Evolutionary conservation across 2,113 vertebrate genomes (phyloP).

Genomic region (Nothobranchius kuhntae): DNA sequence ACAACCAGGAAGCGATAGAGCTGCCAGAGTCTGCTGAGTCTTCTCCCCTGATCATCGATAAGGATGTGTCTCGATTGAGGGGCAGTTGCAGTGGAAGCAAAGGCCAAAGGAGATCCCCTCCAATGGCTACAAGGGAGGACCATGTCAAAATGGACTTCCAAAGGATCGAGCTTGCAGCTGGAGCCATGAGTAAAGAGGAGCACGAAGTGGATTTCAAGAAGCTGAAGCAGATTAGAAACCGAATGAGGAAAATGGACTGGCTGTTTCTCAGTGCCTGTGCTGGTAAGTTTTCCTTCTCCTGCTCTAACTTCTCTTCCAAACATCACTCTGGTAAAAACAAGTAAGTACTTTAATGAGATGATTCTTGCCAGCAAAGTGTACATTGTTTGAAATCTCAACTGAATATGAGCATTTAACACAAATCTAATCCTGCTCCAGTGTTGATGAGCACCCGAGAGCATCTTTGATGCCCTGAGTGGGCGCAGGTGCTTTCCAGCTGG

Average conservation of each 20-base stretch:
- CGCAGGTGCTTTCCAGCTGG: slow-evolving; percentile 59
- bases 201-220: slow-evolving; percentile 93
- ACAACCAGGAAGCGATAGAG: slow-evolving; percentile 83
- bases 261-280: slow-evolving; percentile 96
- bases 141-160: slow-evolving; percentile 93
- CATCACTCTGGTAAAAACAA: too few relatives aligned
- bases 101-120: slow-evolving; percentile 88
- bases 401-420: neutral
- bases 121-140: slow-evolving; percentile 83
- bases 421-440: slow-evolving; percentile 36
- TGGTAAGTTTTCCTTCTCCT: slow-evolving; percentile 81
- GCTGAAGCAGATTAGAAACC: slow-evolving; percentile 96
- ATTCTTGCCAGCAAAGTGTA: too few relatives aligned
- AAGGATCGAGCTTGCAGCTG: slow-evolving; percentile 90
- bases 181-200: slow-evolving; percentile 85
- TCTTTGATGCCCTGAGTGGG: slow-evolving; percentile 62
- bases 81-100: slow-evolving; percentile 84
- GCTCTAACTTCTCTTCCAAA: too few relatives aligned
- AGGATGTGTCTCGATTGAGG: slow-evolving; percentile 88
- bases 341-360: too few relatives aligned
- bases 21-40: slow-evolving; percentile 85
- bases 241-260: slow-evolving; percentile 98
- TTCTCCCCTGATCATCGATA: slow-evolving; percentile 92
- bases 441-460: slow-evolving; percentile 49
- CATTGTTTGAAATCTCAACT: slow-evolving; percentile 4